These are phyloP conservation scores for Esox lucius DNA, from an alignment of 2,797 vertebrate species.

Conservation along the genomic window DNA sequence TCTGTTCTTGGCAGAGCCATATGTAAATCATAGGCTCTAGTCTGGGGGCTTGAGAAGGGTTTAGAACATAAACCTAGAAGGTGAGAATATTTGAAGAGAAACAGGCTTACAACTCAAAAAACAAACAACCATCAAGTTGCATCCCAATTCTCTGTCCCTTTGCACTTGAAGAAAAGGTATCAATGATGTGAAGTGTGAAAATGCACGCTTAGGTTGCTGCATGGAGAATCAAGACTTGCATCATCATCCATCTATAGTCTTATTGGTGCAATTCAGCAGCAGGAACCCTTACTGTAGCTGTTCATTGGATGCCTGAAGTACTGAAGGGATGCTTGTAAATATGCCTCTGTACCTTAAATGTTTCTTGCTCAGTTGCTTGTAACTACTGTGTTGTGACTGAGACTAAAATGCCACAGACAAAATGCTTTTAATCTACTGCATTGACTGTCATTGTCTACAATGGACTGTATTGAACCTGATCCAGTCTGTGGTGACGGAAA, in stretches of 20 bases:
- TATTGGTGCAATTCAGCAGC: conserved; percentile 27
- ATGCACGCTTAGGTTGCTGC: background rate
- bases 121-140: background rate
- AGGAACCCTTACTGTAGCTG: conserved; percentile 20
- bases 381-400: conserved; percentile 63
- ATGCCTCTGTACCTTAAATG: conserved; percentile 61
- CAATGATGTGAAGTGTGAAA: background rate
- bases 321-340: conserved; percentile 73
- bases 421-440: conserved; percentile 61
- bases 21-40: background rate
- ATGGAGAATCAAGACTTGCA: background rate
- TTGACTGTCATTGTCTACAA: conserved; percentile 60
- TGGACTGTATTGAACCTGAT: conserved; percentile 57
- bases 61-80: conserved; percentile 11
- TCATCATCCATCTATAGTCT: conserved; percentile 21
- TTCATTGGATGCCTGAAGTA: conserved; percentile 35
- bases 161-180: background rate
- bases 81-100: conserved; percentile 8
- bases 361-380: conserved; percentile 68
- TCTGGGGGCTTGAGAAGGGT: conserved; percentile 9
- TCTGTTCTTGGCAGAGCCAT: background rate
- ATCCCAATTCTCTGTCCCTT: background rate
- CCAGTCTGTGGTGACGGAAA: conserved; percentile 65
- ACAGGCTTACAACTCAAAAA: conserved; percentile 13
- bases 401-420: conserved; percentile 53